These are phyloP conservation scores for Pocillopora verrucosa DNA, from an alignment of 64 coral and sea anemone genomes.

Conservation along the genomic window DNA sequence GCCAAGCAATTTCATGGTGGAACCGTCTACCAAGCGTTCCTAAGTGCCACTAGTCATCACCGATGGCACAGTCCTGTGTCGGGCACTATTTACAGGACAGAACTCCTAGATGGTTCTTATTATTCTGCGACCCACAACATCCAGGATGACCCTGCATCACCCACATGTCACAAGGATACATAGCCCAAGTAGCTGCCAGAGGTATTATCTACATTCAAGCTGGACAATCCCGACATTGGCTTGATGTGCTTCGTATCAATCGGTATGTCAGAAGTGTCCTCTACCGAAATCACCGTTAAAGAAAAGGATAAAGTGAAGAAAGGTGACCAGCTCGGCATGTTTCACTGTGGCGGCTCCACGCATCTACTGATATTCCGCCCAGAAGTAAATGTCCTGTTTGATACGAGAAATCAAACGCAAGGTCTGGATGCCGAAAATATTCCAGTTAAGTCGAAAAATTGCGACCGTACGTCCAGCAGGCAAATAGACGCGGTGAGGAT, in stretches of 20 bases:
- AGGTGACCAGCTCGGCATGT: slow-evolving; percentile 83
- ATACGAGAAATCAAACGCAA: slow-evolving; percentile 45
- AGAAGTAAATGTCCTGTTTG: slow-evolving; percentile 54
- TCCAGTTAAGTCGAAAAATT: slow-evolving; percentile 58
- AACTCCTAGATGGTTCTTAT: slow-evolving; percentile 71
- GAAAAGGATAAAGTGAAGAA: slow-evolving; percentile 61
- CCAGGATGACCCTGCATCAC: slow-evolving; percentile 40
- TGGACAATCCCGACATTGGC: slow-evolving; percentile 81
- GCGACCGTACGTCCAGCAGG: slow-evolving; percentile 25
- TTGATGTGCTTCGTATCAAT: slow-evolving; percentile 84
- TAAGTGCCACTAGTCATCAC: slow-evolving; percentile 72
- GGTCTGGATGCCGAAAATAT: slow-evolving; percentile 67
- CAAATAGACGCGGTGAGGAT: slow-evolving; percentile 37
- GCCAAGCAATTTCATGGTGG: slow-evolving; percentile 71
- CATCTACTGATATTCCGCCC: slow-evolving; percentile 79
- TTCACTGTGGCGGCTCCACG: slow-evolving; percentile 82
- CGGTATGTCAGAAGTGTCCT: slow-evolving; percentile 80
- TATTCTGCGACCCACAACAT: slow-evolving; percentile 54
- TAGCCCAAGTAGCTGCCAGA: slow-evolving; percentile 72
- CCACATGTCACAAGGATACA: slow-evolving; percentile 62
- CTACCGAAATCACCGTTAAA: slow-evolving; percentile 72
- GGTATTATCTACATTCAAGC: slow-evolving; percentile 76
- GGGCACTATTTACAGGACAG: slow-evolving; percentile 47
- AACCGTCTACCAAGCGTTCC: slow-evolving; percentile 74
- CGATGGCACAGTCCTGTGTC: slow-evolving; percentile 84